Conservation (phyloP, 2,113 vertebrate species). For the Triplophysa tibetana region DNA sequence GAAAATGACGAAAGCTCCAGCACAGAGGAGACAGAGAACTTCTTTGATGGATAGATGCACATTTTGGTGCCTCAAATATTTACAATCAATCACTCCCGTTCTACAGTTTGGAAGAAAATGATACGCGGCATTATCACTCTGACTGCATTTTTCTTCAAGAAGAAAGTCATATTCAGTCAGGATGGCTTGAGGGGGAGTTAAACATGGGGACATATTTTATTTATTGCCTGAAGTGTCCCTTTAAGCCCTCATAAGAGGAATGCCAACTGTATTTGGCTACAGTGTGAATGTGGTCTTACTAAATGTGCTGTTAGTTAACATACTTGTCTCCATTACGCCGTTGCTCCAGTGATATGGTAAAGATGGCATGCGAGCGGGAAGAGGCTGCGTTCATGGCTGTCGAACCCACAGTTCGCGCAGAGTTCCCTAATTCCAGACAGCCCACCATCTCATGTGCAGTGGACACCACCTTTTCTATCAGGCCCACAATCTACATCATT, state of each 20-base stretch:
- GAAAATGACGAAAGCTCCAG: too few species aligned
- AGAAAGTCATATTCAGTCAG: too few species aligned
- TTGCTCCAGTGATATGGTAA: constrained; percentile 91
- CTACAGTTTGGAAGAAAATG: too few species aligned
- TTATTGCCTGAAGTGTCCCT: too few species aligned
- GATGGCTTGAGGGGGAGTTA: too few species aligned
- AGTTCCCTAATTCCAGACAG: constrained; percentile 92
- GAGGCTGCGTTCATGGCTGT: constrained; percentile 97
- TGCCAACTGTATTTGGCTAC: not conserved
- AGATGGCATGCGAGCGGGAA: constrained; percentile 95
- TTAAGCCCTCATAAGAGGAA: not conserved
- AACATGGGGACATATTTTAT: too few species aligned
- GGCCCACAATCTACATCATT: constrained; percentile 84
- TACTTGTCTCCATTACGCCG: constrained; percentile 84
- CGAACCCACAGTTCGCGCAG: constrained; percentile 86
- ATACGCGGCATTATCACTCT: too few species aligned
- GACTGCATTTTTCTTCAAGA: too few species aligned
- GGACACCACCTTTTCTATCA: constrained; percentile 83
- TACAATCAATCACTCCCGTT: too few species aligned
- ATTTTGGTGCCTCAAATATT: too few species aligned
- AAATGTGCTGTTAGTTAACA: constrained; percentile 56
- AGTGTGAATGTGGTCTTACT: not conserved
- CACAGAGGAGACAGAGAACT: too few species aligned
- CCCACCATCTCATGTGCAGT: constrained; percentile 81
- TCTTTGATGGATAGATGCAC: too few species aligned